phyloP scores from a whole-genome alignment of 2,797 vertebrate genomes.

The Denticeps clupeoides region DNA sequence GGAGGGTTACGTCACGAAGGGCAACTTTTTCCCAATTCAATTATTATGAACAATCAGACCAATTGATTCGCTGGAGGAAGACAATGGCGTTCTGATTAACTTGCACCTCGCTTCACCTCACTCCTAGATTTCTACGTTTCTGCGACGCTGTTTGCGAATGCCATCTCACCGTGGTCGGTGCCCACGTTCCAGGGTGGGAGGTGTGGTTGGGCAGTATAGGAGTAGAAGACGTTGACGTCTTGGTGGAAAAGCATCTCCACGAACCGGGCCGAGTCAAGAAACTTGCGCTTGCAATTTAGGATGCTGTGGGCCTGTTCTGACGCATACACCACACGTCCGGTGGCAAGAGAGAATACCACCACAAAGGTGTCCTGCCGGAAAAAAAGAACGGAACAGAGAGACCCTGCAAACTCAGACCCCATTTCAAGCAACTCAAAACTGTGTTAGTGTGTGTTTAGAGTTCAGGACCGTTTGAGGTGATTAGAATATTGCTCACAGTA shows the following conservation, averaged over 20 bases:
- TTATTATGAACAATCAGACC: too few species aligned
- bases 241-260: slow-evolving; percentile 79
- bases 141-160: neutral
- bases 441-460: too few species aligned
- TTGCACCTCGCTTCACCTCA: too few species aligned
- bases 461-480: too few species aligned
- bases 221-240: slow-evolving; percentile 78
- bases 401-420: too few species aligned
- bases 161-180: slow-evolving; percentile 57
- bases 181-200: slow-evolving; percentile 71
- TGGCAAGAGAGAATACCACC: slow-evolving; percentile 74
- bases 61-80: too few species aligned
- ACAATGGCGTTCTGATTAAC: too few species aligned
- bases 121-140: neutral
- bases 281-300: slow-evolving; percentile 70
- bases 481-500: too few species aligned
- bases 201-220: slow-evolving; percentile 66
- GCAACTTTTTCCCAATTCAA: too few species aligned
- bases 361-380: slow-evolving; percentile 70
- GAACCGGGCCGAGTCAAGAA: slow-evolving; percentile 68
- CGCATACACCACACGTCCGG: slow-evolving; percentile 65
- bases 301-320: slow-evolving; percentile 76
- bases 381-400: neutral
- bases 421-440: neutral
- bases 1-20: too few species aligned